A percentile compares a stretch with the other conserved stretches of the same genome.
These are phyloP conservation scores for Arion vulgaris DNA, from an alignment of 1,140 invertebrate species.

Conservation along the genomic window DNA sequence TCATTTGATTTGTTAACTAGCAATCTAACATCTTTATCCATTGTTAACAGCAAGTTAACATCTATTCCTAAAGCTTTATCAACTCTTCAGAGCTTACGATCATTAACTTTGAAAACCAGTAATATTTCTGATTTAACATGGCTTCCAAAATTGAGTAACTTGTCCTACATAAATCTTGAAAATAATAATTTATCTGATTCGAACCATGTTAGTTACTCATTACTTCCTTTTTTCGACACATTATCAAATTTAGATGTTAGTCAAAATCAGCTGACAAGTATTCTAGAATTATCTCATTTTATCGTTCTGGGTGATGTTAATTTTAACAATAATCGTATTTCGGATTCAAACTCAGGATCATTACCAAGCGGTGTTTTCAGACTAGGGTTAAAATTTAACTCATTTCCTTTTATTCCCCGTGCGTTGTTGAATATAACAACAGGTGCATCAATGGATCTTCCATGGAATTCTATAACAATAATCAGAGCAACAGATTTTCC, in stretches of 20 bases:
- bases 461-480: not conserved
- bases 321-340: not conserved
- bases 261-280: not conserved
- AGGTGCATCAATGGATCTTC: not conserved
- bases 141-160: not conserved
- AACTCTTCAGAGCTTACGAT: not conserved
- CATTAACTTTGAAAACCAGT: not conserved
- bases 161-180: not conserved
- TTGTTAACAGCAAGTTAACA: not conserved
- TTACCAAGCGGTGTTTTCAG: not conserved
- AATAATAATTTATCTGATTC: not conserved
- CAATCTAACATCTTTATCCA: not conserved
- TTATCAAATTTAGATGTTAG: not conserved
- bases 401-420: not conserved
- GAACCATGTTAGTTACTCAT: not conserved
- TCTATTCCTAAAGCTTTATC: not conserved
- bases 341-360: not conserved
- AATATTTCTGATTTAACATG: not conserved
- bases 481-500: not conserved
- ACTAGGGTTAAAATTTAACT: not conserved
- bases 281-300: not conserved
- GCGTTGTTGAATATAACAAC: not conserved
- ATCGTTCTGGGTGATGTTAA: not conserved
- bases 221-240: not conserved
- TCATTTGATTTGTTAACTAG: not conserved